These are phyloP conservation scores for Tinamus guttatus DNA, from an alignment of 2,113 vertebrate species.

Conservation along the genomic window DNA sequence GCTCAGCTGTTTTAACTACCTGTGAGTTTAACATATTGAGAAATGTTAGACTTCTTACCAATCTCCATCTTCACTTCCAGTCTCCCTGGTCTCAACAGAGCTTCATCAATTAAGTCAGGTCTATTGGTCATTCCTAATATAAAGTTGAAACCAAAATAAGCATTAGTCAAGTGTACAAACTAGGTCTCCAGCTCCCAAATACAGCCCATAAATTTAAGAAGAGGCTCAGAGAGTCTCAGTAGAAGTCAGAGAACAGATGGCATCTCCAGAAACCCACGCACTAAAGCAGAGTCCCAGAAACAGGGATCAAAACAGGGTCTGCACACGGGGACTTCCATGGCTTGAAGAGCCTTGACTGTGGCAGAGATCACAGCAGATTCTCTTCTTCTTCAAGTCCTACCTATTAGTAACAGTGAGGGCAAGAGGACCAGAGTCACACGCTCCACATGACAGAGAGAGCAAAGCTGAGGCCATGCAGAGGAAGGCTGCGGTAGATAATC, in stretches of 20 bases:
- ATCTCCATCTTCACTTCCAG: slow-evolving; percentile 99
- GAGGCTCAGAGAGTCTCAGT: background rate
- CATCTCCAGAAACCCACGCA: background rate
- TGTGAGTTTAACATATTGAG: background rate
- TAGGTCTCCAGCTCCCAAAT: background rate
- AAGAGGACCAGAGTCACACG: background rate
- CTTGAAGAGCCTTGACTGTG: background rate
- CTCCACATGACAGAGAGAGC: background rate
- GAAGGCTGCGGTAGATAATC: background rate
- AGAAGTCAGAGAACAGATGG: background rate
- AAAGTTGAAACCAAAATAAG: slow-evolving; percentile 22
- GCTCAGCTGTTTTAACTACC: background rate
- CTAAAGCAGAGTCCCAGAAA: background rate
- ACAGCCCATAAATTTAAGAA: background rate
- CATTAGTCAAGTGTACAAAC: background rate
- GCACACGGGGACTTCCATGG: background rate
- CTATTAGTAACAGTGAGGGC: background rate
- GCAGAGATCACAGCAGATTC: background rate
- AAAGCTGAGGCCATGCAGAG: background rate
- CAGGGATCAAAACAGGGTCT: background rate
- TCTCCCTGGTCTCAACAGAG: slow-evolving; percentile 92
- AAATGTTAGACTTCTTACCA: slow-evolving; percentile 77
- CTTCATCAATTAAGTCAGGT: slow-evolving; percentile 96
- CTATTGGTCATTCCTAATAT: slow-evolving; percentile 96
- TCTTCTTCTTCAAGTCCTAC: background rate